These are phyloP conservation scores for Bothrops jararaca DNA, from an alignment of 2,113 vertebrate species.

Conservation along the genomic window DNA sequence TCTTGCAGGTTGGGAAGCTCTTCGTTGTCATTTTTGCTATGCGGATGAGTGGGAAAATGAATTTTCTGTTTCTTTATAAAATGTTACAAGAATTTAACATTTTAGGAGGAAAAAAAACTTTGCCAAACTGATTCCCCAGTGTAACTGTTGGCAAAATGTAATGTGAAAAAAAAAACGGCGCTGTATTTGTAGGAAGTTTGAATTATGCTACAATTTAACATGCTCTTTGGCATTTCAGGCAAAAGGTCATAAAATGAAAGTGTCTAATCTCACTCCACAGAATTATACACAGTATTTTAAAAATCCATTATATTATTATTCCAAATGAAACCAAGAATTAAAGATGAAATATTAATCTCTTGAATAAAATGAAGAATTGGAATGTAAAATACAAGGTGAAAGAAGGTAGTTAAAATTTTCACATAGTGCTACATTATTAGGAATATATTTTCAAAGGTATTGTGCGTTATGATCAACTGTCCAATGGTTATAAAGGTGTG, in stretches of 20 bases:
- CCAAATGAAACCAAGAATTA: neutral
- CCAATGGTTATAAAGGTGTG: neutral
- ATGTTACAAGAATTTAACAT: conserved; percentile 15
- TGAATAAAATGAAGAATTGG: neutral
- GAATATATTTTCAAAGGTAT: rapidly evolving
- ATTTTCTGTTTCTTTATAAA: conserved; percentile 50
- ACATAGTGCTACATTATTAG: rapidly evolving
- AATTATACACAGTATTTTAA: neutral
- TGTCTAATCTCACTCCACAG: neutral
- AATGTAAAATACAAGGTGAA: neutral
- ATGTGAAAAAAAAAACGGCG: neutral
- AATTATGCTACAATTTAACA: neutral
- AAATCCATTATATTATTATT: neutral
- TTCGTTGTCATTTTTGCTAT: conserved; percentile 40
- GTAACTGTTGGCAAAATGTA: neutral
- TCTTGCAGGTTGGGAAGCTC: conserved; percentile 43
- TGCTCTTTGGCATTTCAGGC: neutral
- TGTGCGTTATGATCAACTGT: neutral
- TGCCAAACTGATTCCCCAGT: neutral
- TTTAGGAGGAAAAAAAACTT: neutral
- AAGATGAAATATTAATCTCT: neutral
- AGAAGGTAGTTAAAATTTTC: neutral
- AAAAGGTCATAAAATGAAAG: neutral
- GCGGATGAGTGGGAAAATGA: conserved; percentile 41
- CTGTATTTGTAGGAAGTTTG: neutral